phyloP scores from a whole-genome alignment of 2,797 vertebrate genomes.

The Rhyacichthys aspro region DNA sequence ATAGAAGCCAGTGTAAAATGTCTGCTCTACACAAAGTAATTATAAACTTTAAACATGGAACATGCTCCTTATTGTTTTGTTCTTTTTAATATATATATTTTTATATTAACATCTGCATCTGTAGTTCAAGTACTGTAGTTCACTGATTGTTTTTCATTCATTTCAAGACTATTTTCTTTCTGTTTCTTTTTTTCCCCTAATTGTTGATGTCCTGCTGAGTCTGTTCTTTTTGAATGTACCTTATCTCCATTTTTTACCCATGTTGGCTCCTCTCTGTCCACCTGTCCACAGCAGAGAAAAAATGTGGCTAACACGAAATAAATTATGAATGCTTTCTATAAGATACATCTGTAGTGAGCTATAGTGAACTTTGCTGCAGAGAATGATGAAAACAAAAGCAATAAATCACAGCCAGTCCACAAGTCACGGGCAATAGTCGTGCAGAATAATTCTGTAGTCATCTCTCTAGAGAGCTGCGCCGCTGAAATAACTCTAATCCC shows the following conservation, averaged over 20 bases:
- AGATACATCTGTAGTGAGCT: slow-evolving; percentile 62
- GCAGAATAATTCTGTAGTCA: slow-evolving; percentile 47
- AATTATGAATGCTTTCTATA: slow-evolving; percentile 70
- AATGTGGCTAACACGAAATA: slow-evolving; percentile 52
- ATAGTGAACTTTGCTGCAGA: slow-evolving; percentile 57
- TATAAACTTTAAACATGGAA: too few relatives aligned
- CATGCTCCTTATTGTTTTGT: too few relatives aligned
- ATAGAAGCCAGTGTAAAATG: too few relatives aligned
- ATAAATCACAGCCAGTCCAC: slow-evolving; percentile 65
- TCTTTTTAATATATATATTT: too few relatives aligned
- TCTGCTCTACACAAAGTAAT: too few relatives aligned
- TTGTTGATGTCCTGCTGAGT: too few relatives aligned
- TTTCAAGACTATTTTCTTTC: too few relatives aligned
- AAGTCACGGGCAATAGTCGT: slow-evolving; percentile 49
- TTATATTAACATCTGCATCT: too few relatives aligned
- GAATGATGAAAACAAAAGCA: slow-evolving; percentile 74
- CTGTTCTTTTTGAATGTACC: slow-evolving; percentile 1
- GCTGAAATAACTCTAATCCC: slow-evolving; percentile 38
- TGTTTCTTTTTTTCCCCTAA: neutral
- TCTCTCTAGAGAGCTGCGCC: slow-evolving; percentile 38
- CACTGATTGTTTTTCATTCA: too few relatives aligned
- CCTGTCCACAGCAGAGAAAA: slow-evolving; percentile 24
- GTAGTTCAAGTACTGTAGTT: too few relatives aligned
- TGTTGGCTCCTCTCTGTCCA: slow-evolving; percentile 10
- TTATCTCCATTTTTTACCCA: slow-evolving; percentile 2